Conservation (phyloP, 2,888 invertebrate genomes). For the Drosophila anceps region DNA sequence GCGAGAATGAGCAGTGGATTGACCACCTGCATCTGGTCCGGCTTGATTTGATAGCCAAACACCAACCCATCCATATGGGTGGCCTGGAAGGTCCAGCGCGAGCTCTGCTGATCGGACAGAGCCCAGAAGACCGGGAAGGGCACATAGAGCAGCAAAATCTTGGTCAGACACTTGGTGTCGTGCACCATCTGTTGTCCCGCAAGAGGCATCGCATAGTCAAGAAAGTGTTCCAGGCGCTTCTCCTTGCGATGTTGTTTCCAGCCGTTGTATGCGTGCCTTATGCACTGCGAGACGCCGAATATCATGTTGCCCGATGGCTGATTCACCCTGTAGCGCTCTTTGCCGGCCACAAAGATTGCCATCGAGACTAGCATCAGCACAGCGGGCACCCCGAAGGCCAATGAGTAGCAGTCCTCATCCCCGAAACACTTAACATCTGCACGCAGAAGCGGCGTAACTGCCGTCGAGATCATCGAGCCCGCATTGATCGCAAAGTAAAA, state of each 20-base stretch:
- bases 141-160: constrained; percentile 92
- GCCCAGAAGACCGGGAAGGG: constrained; percentile 98
- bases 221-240: constrained; percentile 91
- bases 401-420: constrained; percentile 89
- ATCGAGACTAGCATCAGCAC: constrained; percentile 80
- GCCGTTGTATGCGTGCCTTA: constrained; percentile 86
- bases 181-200: constrained; percentile 92
- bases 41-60: constrained; percentile 88
- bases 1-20: constrained; percentile 94
- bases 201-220: constrained; percentile 93
- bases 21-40: constrained; percentile 98
- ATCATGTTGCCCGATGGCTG: constrained; percentile 91
- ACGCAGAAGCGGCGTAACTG: constrained; percentile 90
- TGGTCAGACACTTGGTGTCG: constrained; percentile 89
- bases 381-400: constrained; percentile 92
- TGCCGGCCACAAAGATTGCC: constrained; percentile 91
- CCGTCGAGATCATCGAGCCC: constrained; percentile 90
- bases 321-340: constrained; percentile 88
- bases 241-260: constrained; percentile 83
- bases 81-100: constrained; percentile 97
- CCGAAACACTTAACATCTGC: constrained; percentile 89
- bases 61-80: constrained; percentile 92
- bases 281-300: constrained; percentile 90
- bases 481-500: constrained; percentile 90
- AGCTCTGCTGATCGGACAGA: constrained; percentile 96